Evolutionary conservation across 2,888 invertebrate genomes (phyloP), one percentile per base, ranked within the genome.

Genomic region (Laspeyria flexula): DNA sequence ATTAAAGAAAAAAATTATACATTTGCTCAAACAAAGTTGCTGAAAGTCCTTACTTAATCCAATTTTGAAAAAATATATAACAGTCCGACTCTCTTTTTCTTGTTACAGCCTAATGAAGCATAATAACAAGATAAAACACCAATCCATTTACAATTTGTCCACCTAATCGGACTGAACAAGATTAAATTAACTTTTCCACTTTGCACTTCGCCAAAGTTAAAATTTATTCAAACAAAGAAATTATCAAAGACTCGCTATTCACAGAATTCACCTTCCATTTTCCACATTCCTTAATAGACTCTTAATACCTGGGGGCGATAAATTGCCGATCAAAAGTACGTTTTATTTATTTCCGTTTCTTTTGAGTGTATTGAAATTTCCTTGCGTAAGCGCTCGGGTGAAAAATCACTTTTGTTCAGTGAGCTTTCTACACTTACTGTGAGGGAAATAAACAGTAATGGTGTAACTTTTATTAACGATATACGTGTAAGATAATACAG

Each of bases 371-470:
- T 55, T 23, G 40, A 40, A 63, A 52, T 58, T 57, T 44, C 44
- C 15, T 40, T 18, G 42, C 31, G 39, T 34, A 61, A 63, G 59
- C 61, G 63, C 49, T 64, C 39, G 52, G 43, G 52, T 65, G 58
- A 71, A 65, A 70, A 73, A 73, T 70, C 62, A 49, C 55, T 62
- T 59, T 65, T 67, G 52, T 69, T 63, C 31, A 15, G 29, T 12
- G n/a, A 61, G 46, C 52, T 54, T 46, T 47, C 44, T 41, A 43
- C 53, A 55, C 50, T 55, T 54, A 58, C 60, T 55, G 55, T 55
- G 42, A 56, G 53, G 55, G 45, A 58, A 68, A 70, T 63, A 52
- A 55, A 41, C 43, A 34, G 34, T 55, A 59, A 66, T 60, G 52
- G 45, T 30, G 18, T 27, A 58, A 58, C 49, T 65, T 59, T 58